Evolutionary conservation across 1,140 invertebrate species (phyloP), one percentile per base, ranked within the genome.

Genomic region (Battus philenor): DNA sequence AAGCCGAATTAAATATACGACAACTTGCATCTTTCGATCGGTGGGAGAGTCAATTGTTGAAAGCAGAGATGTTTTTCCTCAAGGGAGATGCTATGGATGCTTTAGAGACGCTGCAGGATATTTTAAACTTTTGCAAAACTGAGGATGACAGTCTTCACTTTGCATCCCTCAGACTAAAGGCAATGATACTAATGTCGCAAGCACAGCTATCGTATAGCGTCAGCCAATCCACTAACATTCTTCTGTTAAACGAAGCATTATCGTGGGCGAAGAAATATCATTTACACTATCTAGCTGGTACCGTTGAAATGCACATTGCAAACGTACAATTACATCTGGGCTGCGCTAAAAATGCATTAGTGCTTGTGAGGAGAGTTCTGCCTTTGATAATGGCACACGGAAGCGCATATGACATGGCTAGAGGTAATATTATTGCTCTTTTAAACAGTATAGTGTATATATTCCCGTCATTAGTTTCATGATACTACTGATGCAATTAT

Each of bases 271-370:
- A 89, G 22, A 87, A 89, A 9, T 91, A 93, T 59, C 90, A 94
- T 78, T 85, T 96, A 53, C 90, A 93, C 43, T 94, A 93, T 61
- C 89, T 93, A 43, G 87, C 90, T 33, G 90, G 93, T 0, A 65
- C 94, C 11, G 89, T 93, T n/a, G 91, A 93, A 59, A 89, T 95
- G 81, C 89, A 95, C 58, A 88, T 96, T 29, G 94, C 94, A 0
- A 92, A 93, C 64, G 84, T 90, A 0, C 79, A 95, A 82, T 75
- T 95, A 9, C 83, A 91, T 34, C 90, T 95, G 84, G 90, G 90
- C 9, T 89, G 94, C 70, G 89, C 93, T 0, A 88, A 89, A 47
- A 93, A 94, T 78, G 93, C 93, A 0, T 75, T 94, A 11, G 82
- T 87, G 29, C 76, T 94, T 1, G 87, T 95, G 0, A 89, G 93